A percentile compares a stretch with the other conserved stretches of the same genome.
phyloP scores from a whole-genome alignment of 2,113 vertebrate species.

The Sapayoa aenigma region DNA sequence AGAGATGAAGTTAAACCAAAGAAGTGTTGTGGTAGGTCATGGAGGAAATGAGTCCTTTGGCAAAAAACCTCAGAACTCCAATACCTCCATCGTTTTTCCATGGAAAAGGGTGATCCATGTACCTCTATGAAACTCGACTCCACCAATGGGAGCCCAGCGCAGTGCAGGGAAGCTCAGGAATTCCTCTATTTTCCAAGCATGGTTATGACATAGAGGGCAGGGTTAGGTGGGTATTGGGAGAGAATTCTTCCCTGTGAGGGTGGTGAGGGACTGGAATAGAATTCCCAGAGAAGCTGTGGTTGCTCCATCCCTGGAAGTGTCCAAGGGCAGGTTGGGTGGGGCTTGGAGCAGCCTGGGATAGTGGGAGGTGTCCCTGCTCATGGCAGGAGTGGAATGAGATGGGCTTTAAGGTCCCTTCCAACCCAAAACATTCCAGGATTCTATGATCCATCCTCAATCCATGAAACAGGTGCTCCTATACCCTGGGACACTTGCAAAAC shows the following conservation, averaged over 20 bases:
- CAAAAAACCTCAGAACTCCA: background rate
- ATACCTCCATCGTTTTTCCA: background rate
- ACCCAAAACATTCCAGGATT: background rate
- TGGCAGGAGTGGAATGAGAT: background rate
- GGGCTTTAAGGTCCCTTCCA: fast-evolving
- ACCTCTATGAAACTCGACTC: fast-evolving
- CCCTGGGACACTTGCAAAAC: fast-evolving
- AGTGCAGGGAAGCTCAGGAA: background rate
- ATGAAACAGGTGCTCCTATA: background rate
- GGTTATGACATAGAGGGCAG: background rate
- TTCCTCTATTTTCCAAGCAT: background rate
- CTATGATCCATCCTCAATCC: background rate
- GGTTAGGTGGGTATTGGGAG: background rate
- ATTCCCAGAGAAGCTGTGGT: background rate
- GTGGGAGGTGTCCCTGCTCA: background rate
- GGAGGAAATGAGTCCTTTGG: background rate
- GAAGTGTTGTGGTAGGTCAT: background rate
- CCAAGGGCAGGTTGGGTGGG: background rate
- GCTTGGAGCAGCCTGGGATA: background rate
- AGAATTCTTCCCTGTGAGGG: background rate
- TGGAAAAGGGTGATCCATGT: background rate
- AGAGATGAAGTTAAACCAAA: background rate
- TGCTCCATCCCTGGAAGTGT: background rate
- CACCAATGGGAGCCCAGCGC: background rate
- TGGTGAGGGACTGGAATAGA: background rate